Conservation (phyloP, 1,140 invertebrate genomes). For the Drosophila virilis region DNA sequence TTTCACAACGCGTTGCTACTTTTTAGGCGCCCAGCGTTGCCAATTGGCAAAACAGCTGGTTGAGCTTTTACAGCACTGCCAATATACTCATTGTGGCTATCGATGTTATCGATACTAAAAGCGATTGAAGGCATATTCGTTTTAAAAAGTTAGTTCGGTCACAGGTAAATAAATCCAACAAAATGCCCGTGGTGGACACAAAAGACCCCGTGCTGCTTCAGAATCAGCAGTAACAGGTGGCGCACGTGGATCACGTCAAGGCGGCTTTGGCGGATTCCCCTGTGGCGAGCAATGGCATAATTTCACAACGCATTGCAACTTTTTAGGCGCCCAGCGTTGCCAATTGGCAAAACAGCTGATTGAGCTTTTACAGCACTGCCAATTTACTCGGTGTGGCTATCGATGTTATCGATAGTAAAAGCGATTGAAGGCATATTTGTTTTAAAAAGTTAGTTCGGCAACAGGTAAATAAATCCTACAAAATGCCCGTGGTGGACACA, state of each 20-base stretch:
- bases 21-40: neutral
- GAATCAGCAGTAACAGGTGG: conserved; percentile 90
- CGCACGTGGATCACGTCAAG: conserved; percentile 92
- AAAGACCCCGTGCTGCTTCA: conserved; percentile 86
- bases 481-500: conserved; percentile 75
- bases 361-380: conserved; percentile 22
- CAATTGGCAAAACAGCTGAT: conserved; percentile 30
- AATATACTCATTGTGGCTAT: conserved; percentile 8
- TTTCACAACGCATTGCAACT: conserved; percentile 93
- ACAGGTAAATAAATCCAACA: conserved; percentile 34
- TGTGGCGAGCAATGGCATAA: conserved; percentile 97
- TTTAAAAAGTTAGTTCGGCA: conserved; percentile 28
- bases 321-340: conserved; percentile 1
- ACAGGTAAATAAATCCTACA: conserved; percentile 35
- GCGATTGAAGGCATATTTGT: conserved; percentile 20
- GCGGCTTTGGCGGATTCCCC: conserved; percentile 86
- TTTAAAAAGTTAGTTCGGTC: conserved; percentile 25
- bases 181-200: conserved; percentile 74
- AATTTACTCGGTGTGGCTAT: conserved; percentile 8
- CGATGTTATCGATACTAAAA: conserved; percentile 24
- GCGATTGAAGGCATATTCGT: conserved; percentile 18
- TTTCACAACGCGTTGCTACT: conserved; percentile 93
- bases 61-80: neutral
- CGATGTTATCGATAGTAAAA: conserved; percentile 22
- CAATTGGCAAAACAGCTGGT: too few relatives aligned